phyloP scores from a whole-genome alignment of 2,888 invertebrate genomes.

The Lithosia quadra region DNA sequence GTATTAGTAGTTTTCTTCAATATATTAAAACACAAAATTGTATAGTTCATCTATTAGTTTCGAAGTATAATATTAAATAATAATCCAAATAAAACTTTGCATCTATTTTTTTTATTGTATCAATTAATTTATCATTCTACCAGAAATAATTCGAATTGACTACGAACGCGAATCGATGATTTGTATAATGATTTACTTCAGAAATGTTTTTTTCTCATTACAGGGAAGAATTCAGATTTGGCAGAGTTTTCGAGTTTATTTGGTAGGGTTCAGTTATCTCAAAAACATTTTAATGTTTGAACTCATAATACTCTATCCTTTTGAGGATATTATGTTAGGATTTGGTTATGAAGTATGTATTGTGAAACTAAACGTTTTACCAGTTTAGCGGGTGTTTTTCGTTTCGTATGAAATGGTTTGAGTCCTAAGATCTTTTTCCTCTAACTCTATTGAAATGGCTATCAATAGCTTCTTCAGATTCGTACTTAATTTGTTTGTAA shows the following conservation, averaged over 20 bases:
- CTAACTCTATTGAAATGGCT: background rate
- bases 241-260: background rate
- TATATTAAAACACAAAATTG: too few species aligned
- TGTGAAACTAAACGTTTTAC: too few species aligned
- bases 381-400: background rate
- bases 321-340: background rate
- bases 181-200: background rate
- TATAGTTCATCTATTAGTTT: too few species aligned
- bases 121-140: background rate
- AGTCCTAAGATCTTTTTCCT: background rate
- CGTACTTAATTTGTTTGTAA: conserved; percentile 4
- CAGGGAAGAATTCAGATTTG: background rate
- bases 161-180: background rate
- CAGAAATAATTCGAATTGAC: background rate
- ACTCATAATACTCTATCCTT: too few species aligned
- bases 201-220: background rate
- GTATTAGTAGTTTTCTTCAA: too few species aligned
- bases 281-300: background rate
- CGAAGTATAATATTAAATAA: too few species aligned
- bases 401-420: background rate
- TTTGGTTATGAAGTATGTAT: background rate
- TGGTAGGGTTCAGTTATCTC: background rate
- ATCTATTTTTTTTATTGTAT: background rate
- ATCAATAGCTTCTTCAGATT: background rate
- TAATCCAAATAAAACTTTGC: background rate